Evolutionary conservation across 2,113 vertebrate genomes (phyloP), one percentile per base, ranked within the genome.

Genomic region (Cervus canadensis): DNA sequence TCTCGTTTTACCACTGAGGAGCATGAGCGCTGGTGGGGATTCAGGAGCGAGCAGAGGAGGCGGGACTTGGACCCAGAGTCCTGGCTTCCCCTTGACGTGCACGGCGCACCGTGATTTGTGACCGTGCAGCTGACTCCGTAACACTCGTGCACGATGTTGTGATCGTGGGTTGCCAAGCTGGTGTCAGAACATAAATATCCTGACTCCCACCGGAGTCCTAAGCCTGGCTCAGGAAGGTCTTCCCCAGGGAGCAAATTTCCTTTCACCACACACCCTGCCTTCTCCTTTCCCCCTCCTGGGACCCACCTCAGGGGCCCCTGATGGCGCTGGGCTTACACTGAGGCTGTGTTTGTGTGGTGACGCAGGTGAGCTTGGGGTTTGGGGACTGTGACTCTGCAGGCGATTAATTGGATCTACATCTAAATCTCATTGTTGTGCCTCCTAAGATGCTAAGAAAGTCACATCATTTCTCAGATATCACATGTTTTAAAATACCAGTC

Each of bases 121-220:
- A 13, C 48, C 12, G 33, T n/a, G 64, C 33, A 30, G 33, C 76
- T 17, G n/a, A n/a, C 11, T 4, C 33, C 23, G 0, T 1, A 4
- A 10, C 3, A 0, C 28, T 15, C n/a, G 0, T 0, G 21, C 1
- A 1, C 2, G 16, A 40, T 14, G 48, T 33, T n/a, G 43, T 64
- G 86, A 30, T 45, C 57, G 15, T 36, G 48, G 40, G 83, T 89
- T 93, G 59, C 94, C 92, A 87, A 33, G 95, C 60, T 7, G 0
- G 25, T 21, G 7, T 85, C 57, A 52, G 64, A 56, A 85, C 86
- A 78, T n/a, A 30, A 76, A 57, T 14, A 81, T 54, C 62, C 26
- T 2, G 48, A 7, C 50, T 45, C 59, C 74, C 71, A 1, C 48
- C 3, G n/a, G 81, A 30, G 76, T 15, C 60, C n/a, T 23, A 1